These are phyloP conservation scores for Magallana ariakensis DNA, from an alignment of 1,140 invertebrate species.

Conservation along the genomic window DNA sequence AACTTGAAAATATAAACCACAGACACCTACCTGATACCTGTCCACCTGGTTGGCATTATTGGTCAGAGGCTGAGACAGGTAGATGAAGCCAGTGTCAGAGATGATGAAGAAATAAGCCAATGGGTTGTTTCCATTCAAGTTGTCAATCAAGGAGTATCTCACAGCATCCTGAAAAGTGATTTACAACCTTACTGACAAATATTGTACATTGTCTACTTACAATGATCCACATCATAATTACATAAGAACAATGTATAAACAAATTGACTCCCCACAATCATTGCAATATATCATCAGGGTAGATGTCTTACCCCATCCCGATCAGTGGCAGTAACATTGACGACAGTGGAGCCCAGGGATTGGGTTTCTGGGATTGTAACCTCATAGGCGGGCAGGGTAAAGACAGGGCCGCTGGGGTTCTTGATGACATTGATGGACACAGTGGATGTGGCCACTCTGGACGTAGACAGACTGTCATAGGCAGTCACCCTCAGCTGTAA, in stretches of 20 bases:
- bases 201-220: too few species aligned
- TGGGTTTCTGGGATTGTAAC: slow-evolving; percentile 62
- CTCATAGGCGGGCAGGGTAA: slow-evolving; percentile 45
- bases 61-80: slow-evolving; percentile 62
- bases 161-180: slow-evolving; percentile 60
- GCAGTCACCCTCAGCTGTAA: slow-evolving; percentile 89
- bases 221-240: too few species aligned
- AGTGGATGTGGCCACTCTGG: slow-evolving; percentile 88
- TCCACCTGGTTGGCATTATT: slow-evolving; percentile 39
- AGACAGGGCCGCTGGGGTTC: slow-evolving; percentile 82
- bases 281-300: not conserved
- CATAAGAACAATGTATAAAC: too few species aligned
- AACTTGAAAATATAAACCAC: too few species aligned
- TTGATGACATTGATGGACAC: slow-evolving; percentile 91
- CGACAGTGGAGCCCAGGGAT: slow-evolving; percentile 55
- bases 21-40: slow-evolving; percentile 51
- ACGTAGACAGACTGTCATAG: slow-evolving; percentile 91
- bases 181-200: not conserved
- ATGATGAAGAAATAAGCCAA: slow-evolving; percentile 69
- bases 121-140: slow-evolving; percentile 50
- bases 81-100: slow-evolving; percentile 63
- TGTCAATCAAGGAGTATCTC: slow-evolving; percentile 55
- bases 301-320: slow-evolving; percentile 81
- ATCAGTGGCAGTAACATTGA: slow-evolving; percentile 67
- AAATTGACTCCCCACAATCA: too few species aligned